phyloP scores from a whole-genome alignment of 2,888 invertebrate genomes.

The Seira musarum region DNA sequence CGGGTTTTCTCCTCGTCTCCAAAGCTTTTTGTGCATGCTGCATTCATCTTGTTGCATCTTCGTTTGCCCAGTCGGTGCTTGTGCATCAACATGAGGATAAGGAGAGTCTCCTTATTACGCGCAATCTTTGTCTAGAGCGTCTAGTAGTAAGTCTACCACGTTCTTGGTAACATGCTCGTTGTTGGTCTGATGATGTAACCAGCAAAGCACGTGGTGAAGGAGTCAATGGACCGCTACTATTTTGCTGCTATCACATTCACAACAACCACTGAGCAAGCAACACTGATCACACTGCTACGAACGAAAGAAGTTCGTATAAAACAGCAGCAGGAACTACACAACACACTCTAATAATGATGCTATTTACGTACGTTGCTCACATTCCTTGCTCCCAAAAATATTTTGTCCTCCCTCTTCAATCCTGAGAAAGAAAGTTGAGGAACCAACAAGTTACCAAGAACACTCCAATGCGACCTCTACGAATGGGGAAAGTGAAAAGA shows the following conservation, averaged over 20 bases:
- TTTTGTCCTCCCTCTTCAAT: no score
- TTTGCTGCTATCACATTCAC: conserved; percentile 28
- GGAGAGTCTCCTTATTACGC: neutral
- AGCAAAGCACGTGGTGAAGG: conserved; percentile 42
- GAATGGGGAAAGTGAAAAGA: no score
- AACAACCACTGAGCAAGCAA: neutral
- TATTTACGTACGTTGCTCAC: neutral
- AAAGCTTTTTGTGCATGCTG: neutral
- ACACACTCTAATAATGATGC: neutral
- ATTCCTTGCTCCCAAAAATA: neutral
- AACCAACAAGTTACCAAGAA: no score
- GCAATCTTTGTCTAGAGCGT: neutral
- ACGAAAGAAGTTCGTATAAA: no score
- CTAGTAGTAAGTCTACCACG: no score
- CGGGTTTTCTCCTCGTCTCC: conserved; percentile 1
- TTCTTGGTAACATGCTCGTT: neutral
- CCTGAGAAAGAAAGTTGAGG: no score
- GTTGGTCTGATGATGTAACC: neutral
- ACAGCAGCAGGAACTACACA: neutral
- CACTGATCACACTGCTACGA: no score
- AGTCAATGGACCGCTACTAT: conserved; percentile 45
- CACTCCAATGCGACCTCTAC: no score
- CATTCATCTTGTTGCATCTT: neutral
- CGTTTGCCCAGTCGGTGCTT: neutral
- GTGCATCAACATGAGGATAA: neutral